Evolutionary conservation across 2,113 vertebrate species (phyloP), one percentile per base, ranked within the genome.

Genomic region (Scopus umbretta): DNA sequence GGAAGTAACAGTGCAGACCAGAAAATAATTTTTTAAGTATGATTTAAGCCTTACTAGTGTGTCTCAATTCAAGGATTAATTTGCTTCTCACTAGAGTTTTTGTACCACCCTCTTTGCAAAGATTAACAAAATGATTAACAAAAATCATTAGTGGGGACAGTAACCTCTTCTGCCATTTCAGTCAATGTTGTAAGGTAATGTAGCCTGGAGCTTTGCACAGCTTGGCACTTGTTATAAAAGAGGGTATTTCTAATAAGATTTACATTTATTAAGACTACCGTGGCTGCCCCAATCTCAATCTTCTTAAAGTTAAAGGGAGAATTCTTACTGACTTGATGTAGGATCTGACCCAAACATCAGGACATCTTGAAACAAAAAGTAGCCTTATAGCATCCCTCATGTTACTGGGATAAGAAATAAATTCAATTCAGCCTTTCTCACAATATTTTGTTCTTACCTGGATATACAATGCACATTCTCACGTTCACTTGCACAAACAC

Each of bases 211-310:
- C 76, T 92, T 86, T 89, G 63, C 86, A 94, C 65, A 94, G 75
- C 76, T 94, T 91, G 76, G 91, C 80, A 93, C 94, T 94, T 94
- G 68, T 73, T 96, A 94, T 87, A 94, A 95, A 91, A 92, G 56
- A 79, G 68, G 73, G 25, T 80, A 84, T 92, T 96, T 94, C 86
- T 94, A 97, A 92, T 81, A 92, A 94, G 91, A 96, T 96, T 96
- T 92, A 88, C 61, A 88, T 95, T 92, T 94, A 95, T 93, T 94
- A 93, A 91, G 82, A 95, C 86, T 78, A 81, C 65, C 72, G 43
- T 94, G 80, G 61, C 83, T 88, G 86, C 52, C 80, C 80, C 80
- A 91, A 40, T 93, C 72, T 78, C 68, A 72, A 88, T 92, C 43
- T 70, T 95, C 72, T 61, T 56, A 52, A 84, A 89, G 72, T 47